phyloP scores from a whole-genome alignment of 2,797 vertebrate species.

The Acanthornis magna region DNA sequence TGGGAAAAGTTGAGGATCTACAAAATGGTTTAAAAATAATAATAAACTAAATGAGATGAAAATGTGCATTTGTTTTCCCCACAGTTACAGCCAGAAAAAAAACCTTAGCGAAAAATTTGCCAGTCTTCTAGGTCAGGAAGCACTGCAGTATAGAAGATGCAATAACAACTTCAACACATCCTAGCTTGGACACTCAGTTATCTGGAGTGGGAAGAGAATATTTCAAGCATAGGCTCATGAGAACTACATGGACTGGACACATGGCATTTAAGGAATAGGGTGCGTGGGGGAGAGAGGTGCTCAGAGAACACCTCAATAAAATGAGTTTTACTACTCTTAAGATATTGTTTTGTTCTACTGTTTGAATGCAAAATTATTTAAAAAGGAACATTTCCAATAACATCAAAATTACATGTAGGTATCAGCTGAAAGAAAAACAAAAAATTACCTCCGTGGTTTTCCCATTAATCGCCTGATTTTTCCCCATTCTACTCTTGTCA shows the following conservation, averaged over 20 bases:
- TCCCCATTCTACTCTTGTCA: constrained; percentile 97
- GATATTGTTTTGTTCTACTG: neutral
- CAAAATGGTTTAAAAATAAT: neutral
- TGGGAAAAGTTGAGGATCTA: neutral
- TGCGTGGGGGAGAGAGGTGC: accelerated
- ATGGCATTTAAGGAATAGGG: accelerated
- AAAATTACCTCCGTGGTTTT: constrained; percentile 91
- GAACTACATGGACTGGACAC: neutral
- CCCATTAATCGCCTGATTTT: constrained; percentile 98
- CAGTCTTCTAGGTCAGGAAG: neutral
- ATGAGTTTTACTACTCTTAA: neutral
- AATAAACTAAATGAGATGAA: neutral
- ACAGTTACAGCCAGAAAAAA: neutral
- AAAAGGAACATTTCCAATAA: neutral
- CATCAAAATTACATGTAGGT: neutral
- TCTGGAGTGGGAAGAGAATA: neutral
- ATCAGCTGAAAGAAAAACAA: neutral
- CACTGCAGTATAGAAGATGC: neutral
- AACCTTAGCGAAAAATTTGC: neutral
- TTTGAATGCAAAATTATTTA: neutral
- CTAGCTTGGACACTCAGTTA: neutral
- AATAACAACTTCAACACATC: neutral
- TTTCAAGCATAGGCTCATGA: neutral
- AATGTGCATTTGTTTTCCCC: neutral
- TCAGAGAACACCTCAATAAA: neutral